Base-by-base conservation (phyloP, 1,140 invertebrate species). In the Euschistus heros region DNA sequence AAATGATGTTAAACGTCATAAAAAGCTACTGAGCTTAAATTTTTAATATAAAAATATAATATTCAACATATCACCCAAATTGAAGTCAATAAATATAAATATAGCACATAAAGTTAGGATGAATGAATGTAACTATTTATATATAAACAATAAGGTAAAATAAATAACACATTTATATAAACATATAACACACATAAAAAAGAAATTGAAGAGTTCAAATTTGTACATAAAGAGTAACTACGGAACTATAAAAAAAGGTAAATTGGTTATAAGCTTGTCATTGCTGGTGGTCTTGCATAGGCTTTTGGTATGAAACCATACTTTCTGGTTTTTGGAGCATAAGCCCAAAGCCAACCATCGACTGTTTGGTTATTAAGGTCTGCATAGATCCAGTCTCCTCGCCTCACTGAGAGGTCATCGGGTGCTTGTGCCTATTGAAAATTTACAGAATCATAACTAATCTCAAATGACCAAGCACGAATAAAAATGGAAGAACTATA, bases 301-400 rank as follows among this genome's bases (percentile, higher is more conserved):
- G 91, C 89, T 75, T 93, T 94, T 14, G 94, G 94, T 71, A 97
- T 94, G 75, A 95, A 96, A 15, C 94, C 94, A 74, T 94, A 94
- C 78, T 93, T 91, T 27, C 91, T 78, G 14, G 89, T 89, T 77
- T 93, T 93, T 0, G 92, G 91, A 13, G 92, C 90, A 76, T 92
- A 94, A 0, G 91, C 92, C 93, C 93, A 97, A 30, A 96, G 77
- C 92, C 92, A 96, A 14, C 92, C 92, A 73, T 94, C 90, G 0
- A 94, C 91, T 0, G 89, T 94, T 77, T 96, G 92, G 80, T 94
- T 91, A 67, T 84, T 87, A 42, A 94, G 79, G 78, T 96, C 92
- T 0, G 92, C 92, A 77, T 95, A 96, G 65, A 96, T 92, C 90
- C 91, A 94, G 70, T 97, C 92, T 0, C 92, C 92, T 59, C 92